Evolutionary conservation across 2,797 vertebrate genomes (phyloP), one percentile per base, ranked within the genome.

Genomic region (Graptemys geographica): DNA sequence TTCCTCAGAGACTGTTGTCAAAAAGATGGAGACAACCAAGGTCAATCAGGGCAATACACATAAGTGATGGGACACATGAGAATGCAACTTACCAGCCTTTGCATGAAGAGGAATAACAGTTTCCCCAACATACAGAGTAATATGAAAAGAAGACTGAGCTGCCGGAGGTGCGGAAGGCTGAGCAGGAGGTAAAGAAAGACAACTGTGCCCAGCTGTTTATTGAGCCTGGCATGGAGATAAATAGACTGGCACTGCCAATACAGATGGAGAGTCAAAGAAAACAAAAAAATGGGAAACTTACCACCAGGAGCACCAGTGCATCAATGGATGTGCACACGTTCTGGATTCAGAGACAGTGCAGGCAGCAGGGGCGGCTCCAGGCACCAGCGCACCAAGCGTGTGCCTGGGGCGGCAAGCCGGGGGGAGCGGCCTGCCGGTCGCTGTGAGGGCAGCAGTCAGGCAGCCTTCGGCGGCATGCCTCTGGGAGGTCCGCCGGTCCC

Each of bases 191-290:
- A 65, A n/a, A 33, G 15, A 33, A 33, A 33, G 28, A n/a, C 31
- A 62, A 1, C 3, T 31, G 56, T 23, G 12, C n/a, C 27, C 0
- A 72, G 0, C 1, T 2, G 25, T 74, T 87, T 81, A 56, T 19
- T 23, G 11, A 41, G 33, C 6, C 28, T 3, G 11, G 31, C 2
- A 2, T 2, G 15, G 33, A 86, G 76, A 88, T 84, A 37, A 23
- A 81, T 18, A 57, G 2, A 12, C 10, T 1, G 3, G 69, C 37
- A 12, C 37, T 41, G 23, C 37, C 19, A 19, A 4, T 78, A 16
- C 13, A 92, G 79, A 81, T 1, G 19, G 31, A 87, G 87, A 74
- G 37, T 25, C 10, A 72, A 41, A n/a, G 27, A 5, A 37, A 76
- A 18, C 1, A 5, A n/a, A 76, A 27, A 0, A 6, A 6, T 44